A percentile compares a stretch with the other conserved stretches of the same genome.
Evolutionary conservation across 2,888 invertebrate genomes (phyloP).

Genomic region (Drosophila birchii): DNA sequence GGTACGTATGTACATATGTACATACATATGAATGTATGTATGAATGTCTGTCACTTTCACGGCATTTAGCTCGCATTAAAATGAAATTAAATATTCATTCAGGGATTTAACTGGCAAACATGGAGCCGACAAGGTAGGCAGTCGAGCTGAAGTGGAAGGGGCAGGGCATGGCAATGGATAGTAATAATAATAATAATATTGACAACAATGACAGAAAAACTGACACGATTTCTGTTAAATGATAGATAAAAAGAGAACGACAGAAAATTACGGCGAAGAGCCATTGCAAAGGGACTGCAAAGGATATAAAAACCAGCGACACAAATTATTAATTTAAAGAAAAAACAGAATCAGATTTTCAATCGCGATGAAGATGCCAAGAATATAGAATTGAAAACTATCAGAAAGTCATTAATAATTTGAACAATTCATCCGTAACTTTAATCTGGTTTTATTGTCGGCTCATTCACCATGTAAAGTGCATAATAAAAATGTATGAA

Average conservation of each 20-base stretch:
- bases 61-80: constrained; percentile 65
- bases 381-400: constrained; percentile 4
- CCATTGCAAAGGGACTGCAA: not conserved
- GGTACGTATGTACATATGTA: not conserved
- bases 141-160: too few species aligned
- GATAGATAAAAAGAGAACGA: constrained; percentile 55
- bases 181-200: constrained; percentile 41
- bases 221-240: constrained; percentile 59
- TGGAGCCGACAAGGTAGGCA: constrained; percentile 5
- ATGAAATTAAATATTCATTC: constrained; percentile 64
- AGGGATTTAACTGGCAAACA: constrained; percentile 44
- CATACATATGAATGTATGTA: not conserved
- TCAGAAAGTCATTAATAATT: constrained; percentile 24
- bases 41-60: constrained; percentile 15
- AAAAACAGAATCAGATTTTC: constrained; percentile 1
- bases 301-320: not conserved
- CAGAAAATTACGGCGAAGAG: not conserved
- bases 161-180: not conserved
- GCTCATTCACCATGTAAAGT: constrained; percentile 65
- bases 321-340: constrained; percentile 20
- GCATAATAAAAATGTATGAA: constrained; percentile 78
- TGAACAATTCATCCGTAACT: constrained; percentile 15
- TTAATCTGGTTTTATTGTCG: constrained; percentile 74
- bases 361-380: constrained; percentile 6
- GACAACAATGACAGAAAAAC: constrained; percentile 50